A percentile compares a stretch with the other conserved stretches of the same genome.
Evolutionary conservation across 2,113 vertebrate genomes (phyloP).

Genomic region (Eonycteris spelaea): DNA sequence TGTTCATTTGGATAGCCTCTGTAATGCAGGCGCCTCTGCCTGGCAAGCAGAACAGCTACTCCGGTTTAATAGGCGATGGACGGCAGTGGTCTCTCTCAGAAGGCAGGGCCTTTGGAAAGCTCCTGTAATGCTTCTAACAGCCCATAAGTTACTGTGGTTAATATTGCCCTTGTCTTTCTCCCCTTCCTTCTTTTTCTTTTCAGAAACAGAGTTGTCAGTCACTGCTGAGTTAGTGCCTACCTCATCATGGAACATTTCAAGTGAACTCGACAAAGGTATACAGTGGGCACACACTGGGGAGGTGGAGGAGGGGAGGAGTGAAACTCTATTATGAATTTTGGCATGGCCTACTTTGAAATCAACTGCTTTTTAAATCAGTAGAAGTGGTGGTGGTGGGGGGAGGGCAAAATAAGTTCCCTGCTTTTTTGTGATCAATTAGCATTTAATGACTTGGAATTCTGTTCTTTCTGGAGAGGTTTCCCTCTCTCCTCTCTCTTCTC

Average conservation of each 20-base stretch:
- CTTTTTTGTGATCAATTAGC: slow-evolving; percentile 57
- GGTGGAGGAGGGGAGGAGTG: fast-evolving
- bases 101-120: background rate
- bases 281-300: background rate
- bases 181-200: slow-evolving; percentile 67
- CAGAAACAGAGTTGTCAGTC: slow-evolving; percentile 88
- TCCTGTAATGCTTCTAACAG: background rate
- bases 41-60: background rate
- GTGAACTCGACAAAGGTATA: slow-evolving; percentile 85
- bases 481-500: no score
- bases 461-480: slow-evolving; percentile 68
- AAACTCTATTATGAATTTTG: background rate
- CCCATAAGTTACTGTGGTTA: slow-evolving; percentile 18
- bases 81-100: background rate
- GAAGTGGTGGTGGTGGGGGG: background rate
- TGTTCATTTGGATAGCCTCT: background rate
- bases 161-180: slow-evolving; percentile 46
- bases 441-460: slow-evolving; percentile 69
- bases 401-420: slow-evolving; percentile 29
- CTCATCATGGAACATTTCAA: slow-evolving; percentile 91
- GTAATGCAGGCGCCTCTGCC: background rate
- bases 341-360: background rate
- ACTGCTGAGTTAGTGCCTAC: slow-evolving; percentile 88
- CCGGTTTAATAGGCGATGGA: background rate
- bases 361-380: background rate